Conservation (phyloP, 2,888 invertebrate genomes). For the Cantharis lateralis region DNA sequence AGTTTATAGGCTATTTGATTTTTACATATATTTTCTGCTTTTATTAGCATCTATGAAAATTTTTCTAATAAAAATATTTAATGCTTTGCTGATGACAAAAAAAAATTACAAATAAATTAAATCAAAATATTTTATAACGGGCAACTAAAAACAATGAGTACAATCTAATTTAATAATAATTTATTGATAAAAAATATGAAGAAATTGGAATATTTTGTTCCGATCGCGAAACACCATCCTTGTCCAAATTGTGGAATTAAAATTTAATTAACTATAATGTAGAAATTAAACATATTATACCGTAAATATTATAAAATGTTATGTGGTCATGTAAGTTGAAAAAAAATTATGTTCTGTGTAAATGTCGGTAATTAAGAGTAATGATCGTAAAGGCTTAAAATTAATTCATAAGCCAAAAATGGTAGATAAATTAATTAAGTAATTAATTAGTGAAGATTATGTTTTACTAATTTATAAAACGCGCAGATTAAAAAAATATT, state of each 20-base stretch:
- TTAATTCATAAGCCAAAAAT: background rate
- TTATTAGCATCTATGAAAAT: background rate
- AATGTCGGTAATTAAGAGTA: background rate
- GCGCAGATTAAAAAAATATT: background rate
- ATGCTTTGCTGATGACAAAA: background rate
- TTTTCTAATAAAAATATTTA: background rate
- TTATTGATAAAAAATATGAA: background rate
- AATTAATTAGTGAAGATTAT: background rate
- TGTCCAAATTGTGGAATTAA: background rate
- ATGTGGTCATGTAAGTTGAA: background rate
- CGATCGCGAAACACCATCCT: background rate
- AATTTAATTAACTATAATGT: background rate
- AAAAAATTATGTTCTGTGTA: background rate
- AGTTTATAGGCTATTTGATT: background rate
- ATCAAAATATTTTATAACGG: background rate
- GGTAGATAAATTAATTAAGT: background rate
- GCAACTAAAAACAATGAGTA: background rate
- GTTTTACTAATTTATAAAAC: background rate
- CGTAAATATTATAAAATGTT: background rate
- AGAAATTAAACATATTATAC: background rate
- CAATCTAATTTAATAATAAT: no score
- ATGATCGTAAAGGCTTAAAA: background rate
- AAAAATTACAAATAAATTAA: background rate
- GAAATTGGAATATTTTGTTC: background rate
- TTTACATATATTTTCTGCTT: background rate